Percentiles rank a stretch among this genome's conserved stretches.
phyloP scores from a whole-genome alignment of 2,888 invertebrate species.

The Drosophila bunnanda region DNA sequence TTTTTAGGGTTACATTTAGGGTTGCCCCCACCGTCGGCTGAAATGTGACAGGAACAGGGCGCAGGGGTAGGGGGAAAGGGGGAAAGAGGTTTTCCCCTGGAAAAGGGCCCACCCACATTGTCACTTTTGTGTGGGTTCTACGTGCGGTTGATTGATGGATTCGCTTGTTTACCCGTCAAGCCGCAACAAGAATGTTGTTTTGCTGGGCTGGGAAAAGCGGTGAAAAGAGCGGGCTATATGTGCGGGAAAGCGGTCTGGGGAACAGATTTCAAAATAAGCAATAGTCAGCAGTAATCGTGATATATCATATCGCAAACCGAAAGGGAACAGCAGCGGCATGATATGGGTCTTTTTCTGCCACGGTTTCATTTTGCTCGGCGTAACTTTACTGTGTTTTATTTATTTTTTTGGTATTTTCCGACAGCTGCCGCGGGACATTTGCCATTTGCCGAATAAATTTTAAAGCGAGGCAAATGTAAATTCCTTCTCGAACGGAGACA shows the following conservation, averaged over 20 bases:
- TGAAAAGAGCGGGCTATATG: neutral
- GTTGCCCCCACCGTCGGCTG: neutral
- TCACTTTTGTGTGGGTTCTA: slow-evolving; percentile 72
- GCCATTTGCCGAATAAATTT: slow-evolving; percentile 26
- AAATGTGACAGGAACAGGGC: neutral
- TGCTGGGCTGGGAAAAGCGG: neutral
- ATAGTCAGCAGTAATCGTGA: slow-evolving; percentile 65
- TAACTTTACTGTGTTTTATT: slow-evolving; percentile 9
- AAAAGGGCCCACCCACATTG: slow-evolving; percentile 51
- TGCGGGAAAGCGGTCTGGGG: slow-evolving; percentile 10
- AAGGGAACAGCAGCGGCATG: slow-evolving; percentile 53
- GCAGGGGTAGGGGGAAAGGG: neutral
- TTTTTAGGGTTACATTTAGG: slow-evolving; percentile 27
- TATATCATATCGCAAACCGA: slow-evolving; percentile 61
- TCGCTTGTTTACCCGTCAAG: slow-evolving; percentile 71
- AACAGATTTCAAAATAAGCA: slow-evolving; percentile 52
- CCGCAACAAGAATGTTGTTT: slow-evolving; percentile 55
- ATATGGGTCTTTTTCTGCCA: slow-evolving; percentile 42
- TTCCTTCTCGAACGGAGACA: slow-evolving; percentile 24
- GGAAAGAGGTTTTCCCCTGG: neutral
- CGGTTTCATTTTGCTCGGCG: slow-evolving; percentile 23
- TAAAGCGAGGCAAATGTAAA: slow-evolving; percentile 34
- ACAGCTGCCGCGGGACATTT: slow-evolving; percentile 29
- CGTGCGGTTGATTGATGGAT: slow-evolving; percentile 75
- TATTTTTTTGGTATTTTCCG: slow-evolving; percentile 5